phyloP scores from a whole-genome alignment of 1,140 invertebrate species.

The Mya arenaria region DNA sequence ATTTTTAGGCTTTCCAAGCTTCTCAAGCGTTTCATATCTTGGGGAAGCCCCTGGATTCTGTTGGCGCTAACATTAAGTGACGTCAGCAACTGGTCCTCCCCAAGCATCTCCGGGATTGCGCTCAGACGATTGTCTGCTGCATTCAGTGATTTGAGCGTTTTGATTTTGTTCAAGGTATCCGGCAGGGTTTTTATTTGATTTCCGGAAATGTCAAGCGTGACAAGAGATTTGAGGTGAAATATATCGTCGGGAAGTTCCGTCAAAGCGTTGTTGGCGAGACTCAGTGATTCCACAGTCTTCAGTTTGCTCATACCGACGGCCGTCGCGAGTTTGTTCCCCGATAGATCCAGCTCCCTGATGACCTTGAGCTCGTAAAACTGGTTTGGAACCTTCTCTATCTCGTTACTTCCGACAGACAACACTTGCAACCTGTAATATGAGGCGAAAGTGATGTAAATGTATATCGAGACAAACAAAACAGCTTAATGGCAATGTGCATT shows the following conservation, averaged over 20 bases:
- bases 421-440: constrained; percentile 60
- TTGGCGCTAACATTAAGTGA: constrained; percentile 74
- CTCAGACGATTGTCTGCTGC: constrained; percentile 71
- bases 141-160: constrained; percentile 68
- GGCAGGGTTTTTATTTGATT: constrained; percentile 73
- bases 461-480: no score
- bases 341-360: constrained; percentile 67
- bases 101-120: constrained; percentile 69
- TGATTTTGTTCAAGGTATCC: constrained; percentile 68
- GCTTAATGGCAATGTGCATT: no score
- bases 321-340: constrained; percentile 68
- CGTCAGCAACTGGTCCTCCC: constrained; percentile 71
- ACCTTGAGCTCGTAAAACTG: constrained; percentile 72
- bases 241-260: constrained; percentile 70
- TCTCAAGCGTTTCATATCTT: constrained; percentile 70
- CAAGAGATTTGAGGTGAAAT: constrained; percentile 65
- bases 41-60: constrained; percentile 70
- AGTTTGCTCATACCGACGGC: constrained; percentile 64
- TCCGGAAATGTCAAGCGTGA: constrained; percentile 66
- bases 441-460: no score
- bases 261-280: constrained; percentile 66
- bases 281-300: constrained; percentile 62
- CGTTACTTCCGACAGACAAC: constrained; percentile 71
- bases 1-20: constrained; percentile 64
- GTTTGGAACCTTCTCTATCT: constrained; percentile 68